phyloP scores from a whole-genome alignment of 2,113 vertebrate genomes.

The Bucco capensis region DNA sequence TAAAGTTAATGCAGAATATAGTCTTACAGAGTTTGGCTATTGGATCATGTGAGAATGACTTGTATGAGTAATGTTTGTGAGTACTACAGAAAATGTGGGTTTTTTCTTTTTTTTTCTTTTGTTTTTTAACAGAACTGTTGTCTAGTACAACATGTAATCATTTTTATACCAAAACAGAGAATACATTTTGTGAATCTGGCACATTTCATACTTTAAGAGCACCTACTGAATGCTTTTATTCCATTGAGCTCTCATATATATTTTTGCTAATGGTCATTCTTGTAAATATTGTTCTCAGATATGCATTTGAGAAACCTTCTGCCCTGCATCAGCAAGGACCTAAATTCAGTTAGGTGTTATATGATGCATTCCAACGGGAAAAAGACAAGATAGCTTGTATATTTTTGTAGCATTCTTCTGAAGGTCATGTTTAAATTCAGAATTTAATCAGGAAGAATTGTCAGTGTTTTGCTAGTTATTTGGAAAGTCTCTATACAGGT shows the following conservation, averaged over 20 bases:
- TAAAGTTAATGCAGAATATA: not conserved
- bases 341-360: not conserved
- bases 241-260: not conserved
- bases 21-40: not conserved
- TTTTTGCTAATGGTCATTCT: not conserved
- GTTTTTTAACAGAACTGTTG: not conserved
- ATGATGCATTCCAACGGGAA: not conserved
- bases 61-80: not conserved
- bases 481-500: not conserved
- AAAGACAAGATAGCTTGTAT: not conserved
- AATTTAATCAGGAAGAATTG: not conserved
- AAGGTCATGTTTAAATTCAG: not conserved
- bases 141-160: not conserved
- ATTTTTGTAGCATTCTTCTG: not conserved
- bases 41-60: not conserved
- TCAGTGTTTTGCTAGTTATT: not conserved
- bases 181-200: not conserved
- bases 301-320: not conserved
- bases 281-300: not conserved
- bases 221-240: not conserved
- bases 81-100: not conserved
- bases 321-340: not conserved
- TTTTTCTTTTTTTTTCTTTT: fast-evolving
- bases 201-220: not conserved
- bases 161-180: not conserved